Base-by-base conservation (phyloP, 2,888 invertebrate species). In the Lycia hirtaria region DNA sequence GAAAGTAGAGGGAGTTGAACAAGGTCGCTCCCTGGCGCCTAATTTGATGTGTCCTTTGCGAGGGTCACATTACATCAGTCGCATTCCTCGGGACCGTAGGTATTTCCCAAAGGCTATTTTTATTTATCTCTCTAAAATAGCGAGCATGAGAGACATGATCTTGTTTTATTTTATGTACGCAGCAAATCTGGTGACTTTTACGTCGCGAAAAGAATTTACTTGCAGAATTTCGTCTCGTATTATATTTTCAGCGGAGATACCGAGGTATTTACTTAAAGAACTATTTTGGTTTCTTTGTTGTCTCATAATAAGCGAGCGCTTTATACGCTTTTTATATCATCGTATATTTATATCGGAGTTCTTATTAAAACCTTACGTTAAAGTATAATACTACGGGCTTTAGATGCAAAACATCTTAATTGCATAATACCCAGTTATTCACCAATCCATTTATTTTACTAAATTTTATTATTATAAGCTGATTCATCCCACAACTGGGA, bases 1-100 rank as follows among this genome's bases (percentile, higher is more conserved):
- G n/a, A n/a, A n/a, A n/a, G n/a, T n/a, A n/a, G n/a, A n/a, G n/a
- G 45, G 54, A 54, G 49, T 56, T 32, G 35, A 49, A 60, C 38
- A 53, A 59, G 54, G 61, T 63, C 60, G 59, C 57, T 52, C 43
- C 49, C 50, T 37, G 55, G 51, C 57, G 64, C 64, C 64, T 68
- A 72, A 71, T 74, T 74, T 76, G 68, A 75, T 71, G 67, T 71
- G 47, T 64, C 62, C 72, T 67, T 69, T 69, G 76, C 76, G 71
- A 73, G 68, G 76, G 71, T 76, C 71, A 69, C 75, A 76, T 78
- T 76, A 75, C 75, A 67, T 71, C 71, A 69, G 67, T 61, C 58
- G 56, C 62, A 65, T 65, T 52, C 49, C 33, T 43, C 43, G 45
- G 41, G 35, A 58, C 62, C 56, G 51, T 53, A 52, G 56, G 68